Conservation (phyloP, 2,113 vertebrate species). For the Herpetotheres cachinnans region DNA sequence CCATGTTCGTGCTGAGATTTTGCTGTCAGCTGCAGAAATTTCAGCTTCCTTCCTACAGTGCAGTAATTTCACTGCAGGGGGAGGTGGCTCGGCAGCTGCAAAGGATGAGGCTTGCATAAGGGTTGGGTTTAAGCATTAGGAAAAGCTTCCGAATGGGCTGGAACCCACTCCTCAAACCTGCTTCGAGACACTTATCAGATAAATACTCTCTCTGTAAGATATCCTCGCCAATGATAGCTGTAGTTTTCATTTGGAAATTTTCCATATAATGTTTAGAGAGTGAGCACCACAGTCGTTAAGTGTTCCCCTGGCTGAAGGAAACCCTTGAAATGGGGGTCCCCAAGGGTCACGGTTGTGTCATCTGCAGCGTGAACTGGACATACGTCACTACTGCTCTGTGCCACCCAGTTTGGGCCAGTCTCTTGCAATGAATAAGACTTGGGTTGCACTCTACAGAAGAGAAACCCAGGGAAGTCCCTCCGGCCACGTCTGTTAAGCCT, state of each 20-base stretch:
- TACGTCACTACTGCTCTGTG: background rate
- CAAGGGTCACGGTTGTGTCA: background rate
- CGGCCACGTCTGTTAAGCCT: background rate
- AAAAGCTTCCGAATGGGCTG: background rate
- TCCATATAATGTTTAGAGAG: background rate
- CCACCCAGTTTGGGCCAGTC: background rate
- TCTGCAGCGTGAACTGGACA: background rate
- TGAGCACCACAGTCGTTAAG: fast-evolving
- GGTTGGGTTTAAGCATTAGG: background rate
- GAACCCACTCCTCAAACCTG: background rate
- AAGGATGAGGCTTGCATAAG: background rate
- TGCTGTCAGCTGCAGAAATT: constrained; percentile 3
- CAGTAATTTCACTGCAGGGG: background rate
- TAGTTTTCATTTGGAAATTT: background rate
- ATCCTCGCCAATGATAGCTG: fast-evolving
- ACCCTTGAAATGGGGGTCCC: background rate
- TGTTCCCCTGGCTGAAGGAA: background rate
- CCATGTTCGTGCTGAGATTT: background rate
- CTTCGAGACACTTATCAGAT: background rate
- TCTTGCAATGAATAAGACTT: background rate
- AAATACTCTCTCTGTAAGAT: background rate
- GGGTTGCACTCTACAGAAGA: background rate
- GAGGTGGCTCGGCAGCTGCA: background rate
- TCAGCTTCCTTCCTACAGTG: background rate
- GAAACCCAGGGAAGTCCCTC: background rate